Base-by-base conservation (phyloP, 2,888 invertebrate species). In the Mesochorus sp. region DNA sequence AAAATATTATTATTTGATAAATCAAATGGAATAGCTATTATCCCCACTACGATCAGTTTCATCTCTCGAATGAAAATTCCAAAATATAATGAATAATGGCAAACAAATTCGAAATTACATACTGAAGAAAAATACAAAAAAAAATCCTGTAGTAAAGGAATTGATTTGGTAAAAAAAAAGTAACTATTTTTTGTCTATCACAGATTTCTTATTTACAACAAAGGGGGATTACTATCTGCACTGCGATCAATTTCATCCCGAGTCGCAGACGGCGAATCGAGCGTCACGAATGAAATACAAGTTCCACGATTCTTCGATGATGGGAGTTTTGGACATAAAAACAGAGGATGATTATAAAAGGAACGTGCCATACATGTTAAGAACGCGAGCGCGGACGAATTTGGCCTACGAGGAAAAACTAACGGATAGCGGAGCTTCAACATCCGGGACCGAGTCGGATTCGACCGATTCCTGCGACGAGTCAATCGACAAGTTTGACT, bases 151-250 rank as follows among this genome's bases (percentile, higher is more conserved):
- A 24, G 26, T 24, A 12, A n/a, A n/a, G n/a, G n/a, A n/a, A n/a
- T n/a, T n/a, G n/a, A n/a, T n/a, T n/a, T n/a, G n/a, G n/a, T n/a
- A 17, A 44, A 14, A 39, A 1, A 44, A 39, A 42, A 39, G 8
- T 24, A 12, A 17, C n/a, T n/a, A n/a, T n/a, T n/a, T n/a, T n/a
- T n/a, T n/a, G n/a, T n/a, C n/a, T n/a, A n/a, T n/a, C n/a, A n/a
- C n/a, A n/a, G n/a, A n/a, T n/a, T n/a, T n/a, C n/a, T n/a, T n/a
- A n/a, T 61, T 81, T 2, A n/a, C 0, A 8, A 85, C 80, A 0
- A 88, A 88, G 71, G 83, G 83, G 0, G 81, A 84, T 0, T 87
- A 80, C 47, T 87, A 88, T 37, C 12, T 76, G 0, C 88, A 88
- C 26, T 85, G 82, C 44, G 84, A 82, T 5, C 6, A 76, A 2